Evolutionary conservation across 2,113 vertebrate genomes (phyloP), one percentile per base, ranked within the genome.

Genomic region (Apteryx owenii): DNA sequence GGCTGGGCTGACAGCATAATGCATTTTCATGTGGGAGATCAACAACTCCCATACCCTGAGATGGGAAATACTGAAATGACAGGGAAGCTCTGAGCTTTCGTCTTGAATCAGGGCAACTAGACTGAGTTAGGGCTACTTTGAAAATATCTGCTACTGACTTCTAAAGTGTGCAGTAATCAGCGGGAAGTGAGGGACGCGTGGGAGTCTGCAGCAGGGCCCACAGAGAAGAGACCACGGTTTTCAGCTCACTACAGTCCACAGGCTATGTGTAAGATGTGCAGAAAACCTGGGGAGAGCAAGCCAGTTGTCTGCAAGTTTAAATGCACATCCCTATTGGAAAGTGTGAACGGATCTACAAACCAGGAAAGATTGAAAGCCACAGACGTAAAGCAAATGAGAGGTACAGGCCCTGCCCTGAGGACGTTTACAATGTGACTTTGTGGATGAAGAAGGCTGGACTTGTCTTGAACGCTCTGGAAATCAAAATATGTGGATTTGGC

Each of bases 1-100:
- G 94, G 96, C 97, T 93, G 91, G 93, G 93, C 96, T 96, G 96
- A 96, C 89, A 94, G 93, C 93, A 75, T 95, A 88, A 97, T 97
- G 85, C 89, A 86, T 97, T 96, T 95, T 94, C 96, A 96, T 83
- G 93, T 88, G 96, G 89, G 96, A 97, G 94, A 95, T 89, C 96
- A 97, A 94, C 96, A 97, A 95, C 94, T 96, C 89, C 95, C 81
- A 68, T 96, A 95, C 89, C 88, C 96, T 96, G 89, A 91, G 91
- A 96, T 64, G 76, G 82, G 94, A 91, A 93, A 83, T 1, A n/a
- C 94, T 81, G 61, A 94, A 94, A 90, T 90, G 85, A 85, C 56
- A 75, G 85, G 89, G 91, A 93, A 88, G 85, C 54, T 89, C 81
- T 73, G 70, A 1, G 21, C 66, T 95, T 96, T 91, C 36, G 73